Evolutionary conservation across 2,113 vertebrate species (phyloP), one percentile per base, ranked within the genome.

Genomic region (Gorilla gorilla): DNA sequence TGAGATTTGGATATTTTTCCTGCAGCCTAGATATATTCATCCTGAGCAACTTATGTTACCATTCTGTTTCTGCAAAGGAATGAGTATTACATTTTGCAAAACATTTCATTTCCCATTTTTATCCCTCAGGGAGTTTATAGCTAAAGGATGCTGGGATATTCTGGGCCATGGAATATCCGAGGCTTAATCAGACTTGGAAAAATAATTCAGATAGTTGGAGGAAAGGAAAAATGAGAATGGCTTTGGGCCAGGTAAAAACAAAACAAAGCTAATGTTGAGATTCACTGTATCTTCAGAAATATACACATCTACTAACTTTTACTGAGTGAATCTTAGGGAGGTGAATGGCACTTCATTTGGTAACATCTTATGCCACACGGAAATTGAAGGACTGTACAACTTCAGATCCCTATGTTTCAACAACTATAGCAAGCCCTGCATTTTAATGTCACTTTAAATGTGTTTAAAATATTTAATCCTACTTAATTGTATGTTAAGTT

Each of bases 1-100:
- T 9, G 5, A 61, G 35, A 70, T 23, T 38, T 38, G 9, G 43
- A 10, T 18, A 38, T 48, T 0, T 0, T 13, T 43, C 0, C 7
- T 4, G 52, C n/a, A 20, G 2, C 27, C 2, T 1, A 4, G 68
- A 2, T 12, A 1, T 1, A 4, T 38, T 20, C 38, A 23, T 17
- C 11, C 25, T 5, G 76, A n/a, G 68, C 1, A 18, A 55, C 25
- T 48, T 23, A 1, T 1, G 30, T 32, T 38, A 5, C 55, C n/a
- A 2, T 17, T 59, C 14, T 13, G 8, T 27, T 18, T 50, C 27
- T 52, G 48, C 72, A 80, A 25, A n/a, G 38, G 27, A 50, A 48
- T 1, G 3, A 32, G 30, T 9, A 13, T 20, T 32, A 6, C 0
- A 13, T 61, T 32, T 43, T 61, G 43, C 52, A 38, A 20, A 48